Base-by-base conservation (phyloP, 2,888 invertebrate genomes). In the Aelia acuminata region DNA sequence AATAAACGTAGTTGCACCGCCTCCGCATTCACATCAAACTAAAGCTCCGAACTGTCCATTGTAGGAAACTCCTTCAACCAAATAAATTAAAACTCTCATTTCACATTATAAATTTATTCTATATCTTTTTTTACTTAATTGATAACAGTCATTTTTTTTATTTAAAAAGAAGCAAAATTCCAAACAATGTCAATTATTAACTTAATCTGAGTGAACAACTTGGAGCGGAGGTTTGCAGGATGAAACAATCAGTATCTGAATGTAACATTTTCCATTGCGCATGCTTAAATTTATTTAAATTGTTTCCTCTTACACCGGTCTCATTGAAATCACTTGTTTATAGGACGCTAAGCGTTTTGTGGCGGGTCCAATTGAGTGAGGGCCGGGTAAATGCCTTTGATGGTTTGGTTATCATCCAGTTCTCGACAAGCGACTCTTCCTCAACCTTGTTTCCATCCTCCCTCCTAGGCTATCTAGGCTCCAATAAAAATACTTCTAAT, bases 321-420 rank as follows among this genome's bases (percentile, higher is more conserved):
- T 31, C 31, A 63, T 63, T 63, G 31, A 22, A 80, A 80, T 3
- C 43, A 80, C 39, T 80, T 80, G 80, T 80, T 63, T 63, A 80
- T 80, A 43, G 80, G 3, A 43, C 80, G 39, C 80, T 26, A 80
- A 80, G 43, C 80, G 80, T 39, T 80, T 80, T 22, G 80, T 39
- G 80, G 43, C 4, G n/a, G 4, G 11, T 3, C 43, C 80, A 80
- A 80, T 80, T 80, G 80, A 80, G 80, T 80, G 80, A 80, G 80
- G 35, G 75, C 75, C 75, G 39, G 20, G 39, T 39, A 75, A 75
- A 75, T 75, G 75, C n/a, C 43, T 22, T 22, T 43, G 80, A 80
- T 43, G 80, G 39, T 80, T 80, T n/a, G 80, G n/a, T 43, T 43
- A 80, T 80, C 80, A 43, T 80, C 43, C 22, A 22, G 43, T 31